Evolutionary conservation across 92 coral and sea anemone species (phyloP).

Genomic region (Meandrina meandrites): DNA sequence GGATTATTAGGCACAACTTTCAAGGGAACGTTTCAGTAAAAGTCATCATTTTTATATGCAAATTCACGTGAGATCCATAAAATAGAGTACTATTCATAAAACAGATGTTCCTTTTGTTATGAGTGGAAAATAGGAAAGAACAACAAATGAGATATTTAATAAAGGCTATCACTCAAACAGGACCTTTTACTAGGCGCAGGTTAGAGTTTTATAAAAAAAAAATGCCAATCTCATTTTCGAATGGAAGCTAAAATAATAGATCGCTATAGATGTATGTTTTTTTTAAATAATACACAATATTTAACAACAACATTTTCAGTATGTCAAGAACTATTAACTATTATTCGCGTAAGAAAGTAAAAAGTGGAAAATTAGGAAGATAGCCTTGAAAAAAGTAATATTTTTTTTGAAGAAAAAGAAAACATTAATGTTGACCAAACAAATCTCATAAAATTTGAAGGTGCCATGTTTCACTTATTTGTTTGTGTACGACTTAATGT

Average conservation of each 20-base stretch:
- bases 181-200: neutral
- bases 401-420: neutral
- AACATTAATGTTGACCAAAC: neutral
- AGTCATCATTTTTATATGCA: neutral
- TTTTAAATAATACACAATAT: neutral
- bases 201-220: neutral
- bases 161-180: neutral
- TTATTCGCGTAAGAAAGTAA: neutral
- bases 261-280: neutral
- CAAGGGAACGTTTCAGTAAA: neutral
- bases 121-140: neutral
- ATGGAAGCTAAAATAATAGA: too few relatives aligned
- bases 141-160: constrained; percentile 1
- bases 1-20: neutral
- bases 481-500: neutral
- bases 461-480: neutral
- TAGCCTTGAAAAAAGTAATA: neutral
- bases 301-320: neutral
- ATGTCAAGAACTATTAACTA: neutral
- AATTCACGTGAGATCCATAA: constrained; percentile 9
- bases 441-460: neutral
- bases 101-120: constrained; percentile 7
- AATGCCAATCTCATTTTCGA: neutral
- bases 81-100: neutral
- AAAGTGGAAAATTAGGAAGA: neutral